Evolutionary conservation across 2,888 invertebrate genomes (phyloP).

Genomic region (Ptychoptera contaminata): DNA sequence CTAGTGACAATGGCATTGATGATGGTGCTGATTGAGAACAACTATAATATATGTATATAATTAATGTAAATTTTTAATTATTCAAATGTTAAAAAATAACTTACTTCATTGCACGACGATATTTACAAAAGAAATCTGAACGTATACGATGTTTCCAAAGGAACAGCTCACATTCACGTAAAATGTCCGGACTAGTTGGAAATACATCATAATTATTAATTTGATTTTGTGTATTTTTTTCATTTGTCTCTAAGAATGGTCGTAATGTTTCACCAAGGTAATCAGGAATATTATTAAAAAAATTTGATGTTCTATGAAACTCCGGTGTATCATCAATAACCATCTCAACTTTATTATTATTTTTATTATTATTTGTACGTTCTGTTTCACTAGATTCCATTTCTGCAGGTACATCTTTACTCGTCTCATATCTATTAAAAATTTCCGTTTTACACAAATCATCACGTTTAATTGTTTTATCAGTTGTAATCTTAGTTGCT

Average conservation of each 20-base stretch:
- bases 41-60: neutral
- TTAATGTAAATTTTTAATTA: too few relatives aligned
- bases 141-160: constrained; percentile 48
- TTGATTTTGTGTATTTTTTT: too few relatives aligned
- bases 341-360: constrained; percentile 20
- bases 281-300: constrained; percentile 26
- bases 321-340: constrained; percentile 10
- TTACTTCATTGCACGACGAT: constrained; percentile 37
- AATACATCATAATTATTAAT: constrained; percentile 9
- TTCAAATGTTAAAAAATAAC: constrained; percentile 16
- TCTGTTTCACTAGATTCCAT: neutral
- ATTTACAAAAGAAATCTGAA: constrained; percentile 63
- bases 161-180: constrained; percentile 44
- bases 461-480: too few relatives aligned
- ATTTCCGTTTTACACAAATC: too few relatives aligned
- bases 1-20: constrained; percentile 6
- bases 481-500: neutral
- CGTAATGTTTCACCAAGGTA: constrained; percentile 19
- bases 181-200: constrained; percentile 17
- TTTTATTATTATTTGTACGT: constrained; percentile 13
- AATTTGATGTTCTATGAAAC: constrained; percentile 20
- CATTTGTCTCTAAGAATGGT: constrained; percentile 10
- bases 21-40: constrained; percentile 8
- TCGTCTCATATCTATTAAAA: neutral
- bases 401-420: neutral